phyloP scores from a whole-genome alignment of 2,888 invertebrate genomes.

The Eupelmus urozonus region DNA sequence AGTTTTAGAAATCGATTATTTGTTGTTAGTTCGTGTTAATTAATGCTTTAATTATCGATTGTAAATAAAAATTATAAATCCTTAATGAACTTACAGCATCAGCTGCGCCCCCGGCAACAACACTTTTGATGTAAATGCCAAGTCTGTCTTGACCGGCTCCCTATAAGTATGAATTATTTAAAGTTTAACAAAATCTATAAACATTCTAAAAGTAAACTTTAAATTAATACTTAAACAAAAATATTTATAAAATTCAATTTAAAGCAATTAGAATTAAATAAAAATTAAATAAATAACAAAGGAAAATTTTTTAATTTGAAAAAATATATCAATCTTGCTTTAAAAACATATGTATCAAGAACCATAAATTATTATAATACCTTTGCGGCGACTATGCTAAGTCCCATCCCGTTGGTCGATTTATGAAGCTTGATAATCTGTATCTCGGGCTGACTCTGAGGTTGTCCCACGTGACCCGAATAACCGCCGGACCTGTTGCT shows the following conservation, averaged over 20 bases:
- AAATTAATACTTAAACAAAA: not conserved
- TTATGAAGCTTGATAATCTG: conserved; percentile 94
- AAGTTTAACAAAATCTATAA: not conserved
- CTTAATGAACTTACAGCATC: conserved; percentile 81
- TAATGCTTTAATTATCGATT: conserved; percentile 3
- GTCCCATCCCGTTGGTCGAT: conserved; percentile 97
- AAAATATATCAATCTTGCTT: too few species aligned
- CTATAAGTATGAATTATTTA: conserved; percentile 73
- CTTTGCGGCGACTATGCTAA: conserved; percentile 99
- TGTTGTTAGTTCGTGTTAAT: not conserved
- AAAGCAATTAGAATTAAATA: too few species aligned
- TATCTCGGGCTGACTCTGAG: conserved; percentile 84
- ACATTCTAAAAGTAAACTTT: not conserved
- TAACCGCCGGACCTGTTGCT: conserved; percentile 80
- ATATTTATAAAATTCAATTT: too few species aligned
- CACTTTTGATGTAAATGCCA: conserved; percentile 99
- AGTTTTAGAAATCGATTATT: conserved; percentile 54
- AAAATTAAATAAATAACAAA: not conserved
- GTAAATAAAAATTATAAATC: conserved; percentile 23
- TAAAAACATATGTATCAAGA: too few species aligned
- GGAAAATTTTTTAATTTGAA: too few species aligned
- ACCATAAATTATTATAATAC: too few species aligned
- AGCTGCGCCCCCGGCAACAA: conserved; percentile 95
- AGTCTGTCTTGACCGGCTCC: conserved; percentile 89
- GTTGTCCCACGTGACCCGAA: conserved; percentile 68